Evolutionary conservation across 2,888 invertebrate species (phyloP).

Genomic region (Ormyrus pomaceus): DNA sequence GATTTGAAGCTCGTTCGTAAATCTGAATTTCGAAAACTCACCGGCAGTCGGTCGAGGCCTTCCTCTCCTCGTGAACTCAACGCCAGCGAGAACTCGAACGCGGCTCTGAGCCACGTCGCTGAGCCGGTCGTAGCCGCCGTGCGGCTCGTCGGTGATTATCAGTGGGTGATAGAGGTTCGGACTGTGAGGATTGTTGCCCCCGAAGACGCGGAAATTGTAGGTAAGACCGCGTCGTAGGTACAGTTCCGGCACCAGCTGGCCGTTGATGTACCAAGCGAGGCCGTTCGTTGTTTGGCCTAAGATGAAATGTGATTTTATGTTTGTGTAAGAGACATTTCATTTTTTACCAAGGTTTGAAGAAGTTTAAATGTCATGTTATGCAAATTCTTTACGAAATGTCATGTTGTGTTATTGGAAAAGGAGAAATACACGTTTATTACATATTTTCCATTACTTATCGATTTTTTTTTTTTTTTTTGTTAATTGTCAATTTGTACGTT

Average conservation of each 20-base stretch:
- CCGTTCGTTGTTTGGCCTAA: conserved; percentile 83
- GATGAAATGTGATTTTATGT: no score
- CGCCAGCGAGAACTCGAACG: conserved; percentile 87
- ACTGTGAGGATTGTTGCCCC: conserved; percentile 93
- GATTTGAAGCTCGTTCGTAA: no score
- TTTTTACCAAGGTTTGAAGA: no score
- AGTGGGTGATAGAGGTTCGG: conserved; percentile 92
- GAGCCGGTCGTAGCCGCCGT: conserved; percentile 88
- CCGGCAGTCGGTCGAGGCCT: conserved; percentile 87
- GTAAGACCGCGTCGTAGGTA: conserved; percentile 90
- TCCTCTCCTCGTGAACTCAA: conserved; percentile 88
- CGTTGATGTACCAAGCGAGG: conserved; percentile 95
- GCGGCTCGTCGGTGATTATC: conserved; percentile 90
- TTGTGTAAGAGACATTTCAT: no score
- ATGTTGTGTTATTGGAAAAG: no score
- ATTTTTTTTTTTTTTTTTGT: no score
- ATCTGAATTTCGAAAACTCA: conserved; percentile 61
- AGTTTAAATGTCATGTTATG: no score
- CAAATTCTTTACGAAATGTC: no score
- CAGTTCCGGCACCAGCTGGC: conserved; percentile 90
- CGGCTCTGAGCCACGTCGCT: conserved; percentile 83
- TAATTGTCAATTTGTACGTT: no score
- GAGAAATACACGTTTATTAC: no score
- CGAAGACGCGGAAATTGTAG: conserved; percentile 88
- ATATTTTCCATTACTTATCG: no score